Base-by-base conservation (phyloP, 2,797 vertebrate species). In the Pseudopleuronectes americanus region DNA sequence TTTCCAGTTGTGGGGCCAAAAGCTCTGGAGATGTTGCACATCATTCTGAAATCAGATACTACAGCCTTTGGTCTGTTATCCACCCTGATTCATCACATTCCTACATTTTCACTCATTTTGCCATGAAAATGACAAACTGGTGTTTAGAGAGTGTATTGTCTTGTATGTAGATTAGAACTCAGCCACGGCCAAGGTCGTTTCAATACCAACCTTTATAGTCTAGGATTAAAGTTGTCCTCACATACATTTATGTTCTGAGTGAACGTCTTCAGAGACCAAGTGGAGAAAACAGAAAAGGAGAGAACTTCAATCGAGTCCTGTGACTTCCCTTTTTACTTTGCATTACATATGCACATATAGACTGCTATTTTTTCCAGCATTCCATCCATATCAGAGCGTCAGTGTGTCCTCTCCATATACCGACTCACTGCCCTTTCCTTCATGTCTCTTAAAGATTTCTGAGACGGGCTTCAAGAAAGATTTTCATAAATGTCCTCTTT, bases 281-380 rank as follows among this genome's bases (percentile, higher is more conserved):
- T 59, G 53, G 72, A 74, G 62, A 83, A 76, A 86, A 61, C 43
- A 14, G 19, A 84, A 78, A 86, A 58, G 21, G 17, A 71, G 58
- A 41, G 65, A 74, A 79, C 83, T 87, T 90, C 84, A 87, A 82
- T 79, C 13, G 77, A 78, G 70, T 77, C 69, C 54, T 24, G 53
- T 24, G 66, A 79, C 83, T 85, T 84, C 68, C 71, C 81, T 84
- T 64, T 88, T 76, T 77, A 79, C 80, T 85, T 84, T 83, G 53
- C 74, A 91, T 90, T 90, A 89, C 79, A 71, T 92, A 92, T 92
- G 90, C 91, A 92, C 90, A 93, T 92, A 93, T 91, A 91, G 89
- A 92, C 89, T 76, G 79, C 78, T 89, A 86, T 92, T 91, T 85
- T 72, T 74, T 57, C 57, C 62, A 41, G 66, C 82, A 83, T 89